Conservation (phyloP, 2,888 invertebrate species). For the Opisthograptis luteolata region DNA sequence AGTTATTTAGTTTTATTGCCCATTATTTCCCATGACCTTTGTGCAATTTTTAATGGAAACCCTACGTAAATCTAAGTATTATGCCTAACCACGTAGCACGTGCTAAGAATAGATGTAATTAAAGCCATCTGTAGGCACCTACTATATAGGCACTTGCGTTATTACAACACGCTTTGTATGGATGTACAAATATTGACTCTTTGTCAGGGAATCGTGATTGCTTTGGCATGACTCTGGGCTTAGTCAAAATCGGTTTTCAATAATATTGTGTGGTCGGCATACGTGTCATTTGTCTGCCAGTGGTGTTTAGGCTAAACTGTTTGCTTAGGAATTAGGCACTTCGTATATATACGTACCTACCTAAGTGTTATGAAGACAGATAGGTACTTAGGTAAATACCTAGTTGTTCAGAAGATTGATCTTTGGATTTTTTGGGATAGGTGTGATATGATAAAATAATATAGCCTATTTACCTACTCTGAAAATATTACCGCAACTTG, state of each 20-base stretch:
- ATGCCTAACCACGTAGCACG: slow-evolving; percentile 1
- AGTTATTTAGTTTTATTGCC: too few relatives aligned
- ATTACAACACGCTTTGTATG: slow-evolving; percentile 49
- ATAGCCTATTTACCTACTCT: too few relatives aligned
- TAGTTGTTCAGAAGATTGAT: too few relatives aligned
- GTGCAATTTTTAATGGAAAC: too few relatives aligned
- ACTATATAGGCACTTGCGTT: slow-evolving; percentile 33
- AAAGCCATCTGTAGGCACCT: slow-evolving; percentile 30
- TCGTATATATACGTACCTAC: too few relatives aligned
- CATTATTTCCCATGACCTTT: too few relatives aligned
- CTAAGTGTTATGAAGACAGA: too few relatives aligned
- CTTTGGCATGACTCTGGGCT: slow-evolving; percentile 40
- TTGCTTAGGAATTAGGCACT: slow-evolving; percentile 8
- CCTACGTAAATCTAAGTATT: too few relatives aligned
- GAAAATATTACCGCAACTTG: too few relatives aligned
- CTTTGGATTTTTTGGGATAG: too few relatives aligned
- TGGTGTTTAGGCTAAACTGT: slow-evolving; percentile 32
- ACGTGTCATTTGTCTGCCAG: slow-evolving; percentile 27
- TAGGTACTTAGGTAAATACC: too few relatives aligned
- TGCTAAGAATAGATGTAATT: slow-evolving; percentile 44
- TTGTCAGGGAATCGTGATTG: slow-evolving; percentile 42
- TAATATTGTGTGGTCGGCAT: slow-evolving; percentile 27
- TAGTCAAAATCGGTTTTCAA: slow-evolving; percentile 42
- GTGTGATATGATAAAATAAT: too few relatives aligned
- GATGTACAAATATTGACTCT: slow-evolving; percentile 52